Conservation (phyloP, 2,888 invertebrate species). For the Sycophila texana region DNA sequence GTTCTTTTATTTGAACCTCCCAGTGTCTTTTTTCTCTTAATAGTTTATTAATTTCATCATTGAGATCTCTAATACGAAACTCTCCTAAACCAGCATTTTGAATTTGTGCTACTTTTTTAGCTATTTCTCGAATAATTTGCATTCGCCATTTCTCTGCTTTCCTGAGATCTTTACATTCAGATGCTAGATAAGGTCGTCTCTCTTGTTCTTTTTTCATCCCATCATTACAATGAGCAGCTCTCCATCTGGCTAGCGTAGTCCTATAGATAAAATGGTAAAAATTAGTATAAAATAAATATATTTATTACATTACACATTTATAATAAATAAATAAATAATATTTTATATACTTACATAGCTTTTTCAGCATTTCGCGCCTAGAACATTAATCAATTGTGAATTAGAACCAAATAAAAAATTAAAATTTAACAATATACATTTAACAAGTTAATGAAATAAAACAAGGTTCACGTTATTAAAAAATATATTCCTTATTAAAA, state of each 20-base stretch:
- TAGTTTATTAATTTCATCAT: slow-evolving; percentile 99
- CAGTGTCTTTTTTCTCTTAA: slow-evolving; percentile 97
- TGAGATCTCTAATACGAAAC: slow-evolving; percentile 97
- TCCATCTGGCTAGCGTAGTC: slow-evolving; percentile 99
- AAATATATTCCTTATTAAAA: no score
- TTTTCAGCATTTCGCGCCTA: slow-evolving; percentile 85
- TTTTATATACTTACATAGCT: slow-evolving; percentile 80
- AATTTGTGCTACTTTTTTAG: slow-evolving; percentile 98
- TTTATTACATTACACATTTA: slow-evolving; percentile 65
- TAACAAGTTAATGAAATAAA: no score
- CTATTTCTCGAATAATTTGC: slow-evolving; percentile 97
- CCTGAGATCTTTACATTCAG: slow-evolving; percentile 93
- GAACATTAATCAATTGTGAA: slow-evolving; percentile 53
- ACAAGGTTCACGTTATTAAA: no score
- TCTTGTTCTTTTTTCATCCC: slow-evolving; percentile 88
- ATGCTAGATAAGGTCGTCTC: slow-evolving; percentile 94
- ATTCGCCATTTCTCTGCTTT: slow-evolving; percentile 97
- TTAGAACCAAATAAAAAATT: no score
- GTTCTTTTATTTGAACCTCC: slow-evolving; percentile 96
- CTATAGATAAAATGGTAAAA: slow-evolving; percentile 75
- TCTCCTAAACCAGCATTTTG: slow-evolving; percentile 99
- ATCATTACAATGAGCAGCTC: slow-evolving; percentile 96
- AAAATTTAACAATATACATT: no score
- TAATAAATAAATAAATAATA: no score
- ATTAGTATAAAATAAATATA: slow-evolving; percentile 1